Evolutionary conservation across 2,113 vertebrate genomes (phyloP).

Genomic region (Corythornis cristatus): DNA sequence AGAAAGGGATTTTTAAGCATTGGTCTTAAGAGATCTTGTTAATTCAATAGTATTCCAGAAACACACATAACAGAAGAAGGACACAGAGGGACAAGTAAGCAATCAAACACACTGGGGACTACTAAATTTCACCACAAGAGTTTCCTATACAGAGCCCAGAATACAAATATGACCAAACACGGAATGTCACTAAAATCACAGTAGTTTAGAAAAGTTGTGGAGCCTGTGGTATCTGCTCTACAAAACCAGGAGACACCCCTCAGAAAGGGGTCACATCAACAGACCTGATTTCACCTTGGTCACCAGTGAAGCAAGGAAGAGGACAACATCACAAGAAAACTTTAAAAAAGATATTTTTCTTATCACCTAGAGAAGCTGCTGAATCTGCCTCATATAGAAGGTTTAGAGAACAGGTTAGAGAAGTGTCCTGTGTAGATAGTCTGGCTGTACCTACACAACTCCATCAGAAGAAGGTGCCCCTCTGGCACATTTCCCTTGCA

Average conservation of each 20-base stretch:
- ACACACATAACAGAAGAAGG: background rate
- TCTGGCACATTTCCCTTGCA: background rate
- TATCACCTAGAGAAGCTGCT: background rate
- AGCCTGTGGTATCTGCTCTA: background rate
- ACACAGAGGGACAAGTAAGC: background rate
- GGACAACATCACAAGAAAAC: background rate
- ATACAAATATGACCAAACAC: background rate
- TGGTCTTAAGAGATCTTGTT: background rate
- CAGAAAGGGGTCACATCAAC: background rate
- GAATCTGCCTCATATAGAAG: background rate
- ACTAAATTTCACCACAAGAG: background rate
- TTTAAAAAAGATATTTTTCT: background rate
- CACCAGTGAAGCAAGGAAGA: background rate
- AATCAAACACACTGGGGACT: background rate
- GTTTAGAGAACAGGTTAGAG: background rate
- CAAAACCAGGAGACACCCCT: background rate
- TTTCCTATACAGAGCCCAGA: background rate
- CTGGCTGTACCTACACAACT: background rate
- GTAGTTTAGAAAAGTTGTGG: background rate
- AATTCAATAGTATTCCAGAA: background rate
- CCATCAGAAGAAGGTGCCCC: background rate
- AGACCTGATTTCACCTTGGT: background rate
- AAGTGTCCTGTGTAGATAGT: background rate
- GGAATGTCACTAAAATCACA: background rate
- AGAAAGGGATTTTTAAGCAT: background rate